Percentiles rank a stretch among this genome's conserved stretches.
Conservation (phyloP, 2,797 vertebrate genomes). For the Taeniopygia guttata region DNA sequence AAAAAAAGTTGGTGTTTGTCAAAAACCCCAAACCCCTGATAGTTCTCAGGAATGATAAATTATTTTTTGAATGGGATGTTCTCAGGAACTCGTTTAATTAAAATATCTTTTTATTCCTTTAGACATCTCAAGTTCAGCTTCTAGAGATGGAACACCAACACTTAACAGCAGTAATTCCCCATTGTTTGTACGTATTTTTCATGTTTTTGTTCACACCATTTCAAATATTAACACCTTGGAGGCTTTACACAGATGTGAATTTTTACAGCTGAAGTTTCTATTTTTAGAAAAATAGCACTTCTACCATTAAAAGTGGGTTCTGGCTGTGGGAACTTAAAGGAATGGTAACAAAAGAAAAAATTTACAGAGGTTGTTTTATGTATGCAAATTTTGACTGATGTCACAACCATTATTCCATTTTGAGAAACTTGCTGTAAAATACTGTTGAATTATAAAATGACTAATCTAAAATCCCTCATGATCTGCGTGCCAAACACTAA, state of each 20-base stretch:
- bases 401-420: neutral
- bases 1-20: neutral
- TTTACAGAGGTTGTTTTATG: neutral
- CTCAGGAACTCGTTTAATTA: neutral
- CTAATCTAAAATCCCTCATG: neutral
- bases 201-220: neutral
- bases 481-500: neutral
- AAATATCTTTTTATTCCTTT: conserved; percentile 57
- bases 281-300: neutral
- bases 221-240: neutral
- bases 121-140: conserved; percentile 74
- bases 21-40: neutral
- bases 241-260: neutral
- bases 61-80: neutral
- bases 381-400: neutral
- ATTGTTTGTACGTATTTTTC: conserved; percentile 73
- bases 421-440: neutral
- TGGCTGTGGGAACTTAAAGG: neutral
- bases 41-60: neutral
- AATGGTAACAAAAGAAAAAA: neutral
- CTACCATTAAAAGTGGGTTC: neutral
- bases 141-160: conserved; percentile 73
- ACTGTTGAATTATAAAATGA: neutral
- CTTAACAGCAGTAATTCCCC: conserved; percentile 73
- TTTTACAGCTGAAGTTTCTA: neutral